Evolutionary conservation across 2,888 invertebrate species (phyloP).

Genomic region (Trichacis sp.): DNA sequence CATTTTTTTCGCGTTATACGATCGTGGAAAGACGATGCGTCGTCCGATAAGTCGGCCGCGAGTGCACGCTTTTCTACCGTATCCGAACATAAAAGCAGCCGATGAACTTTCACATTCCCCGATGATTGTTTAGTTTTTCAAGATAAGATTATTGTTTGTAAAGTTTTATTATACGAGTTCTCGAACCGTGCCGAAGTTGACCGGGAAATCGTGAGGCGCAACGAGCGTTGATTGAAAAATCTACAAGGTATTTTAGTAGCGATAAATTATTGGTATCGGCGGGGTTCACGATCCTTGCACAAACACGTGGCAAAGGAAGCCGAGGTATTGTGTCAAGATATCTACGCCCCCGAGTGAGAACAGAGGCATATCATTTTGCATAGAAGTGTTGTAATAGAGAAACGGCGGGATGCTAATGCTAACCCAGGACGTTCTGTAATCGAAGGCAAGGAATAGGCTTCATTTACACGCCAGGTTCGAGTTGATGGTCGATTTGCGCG

Average conservation of each 20-base stretch:
- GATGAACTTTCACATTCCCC: background rate
- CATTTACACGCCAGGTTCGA: conserved; percentile 26
- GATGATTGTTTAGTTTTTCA: background rate
- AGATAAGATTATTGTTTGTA: background rate
- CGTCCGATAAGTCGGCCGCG: background rate
- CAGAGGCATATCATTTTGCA: conserved; percentile 25
- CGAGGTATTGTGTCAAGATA: too few relatives aligned
- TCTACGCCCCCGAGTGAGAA: conserved; percentile 25
- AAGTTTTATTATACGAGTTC: background rate
- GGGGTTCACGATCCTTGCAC: conserved; percentile 19
- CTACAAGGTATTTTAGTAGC: background rate
- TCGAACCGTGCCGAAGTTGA: background rate
- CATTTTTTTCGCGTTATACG: background rate
- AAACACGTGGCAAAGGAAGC: background rate
- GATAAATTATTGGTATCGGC: conserved; percentile 5
- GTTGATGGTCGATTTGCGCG: conserved; percentile 8
- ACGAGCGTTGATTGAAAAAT: background rate
- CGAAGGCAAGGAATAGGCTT: conserved; percentile 29
- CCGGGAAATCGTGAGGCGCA: background rate
- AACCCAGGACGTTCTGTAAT: conserved; percentile 22
- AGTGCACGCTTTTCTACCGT: background rate
- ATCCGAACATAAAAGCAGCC: background rate
- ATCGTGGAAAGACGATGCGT: background rate
- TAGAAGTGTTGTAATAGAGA: too few relatives aligned
- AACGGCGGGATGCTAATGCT: conserved; percentile 21